Conservation (phyloP, 2,113 vertebrate species). For the Trematomus loennbergii region DNA sequence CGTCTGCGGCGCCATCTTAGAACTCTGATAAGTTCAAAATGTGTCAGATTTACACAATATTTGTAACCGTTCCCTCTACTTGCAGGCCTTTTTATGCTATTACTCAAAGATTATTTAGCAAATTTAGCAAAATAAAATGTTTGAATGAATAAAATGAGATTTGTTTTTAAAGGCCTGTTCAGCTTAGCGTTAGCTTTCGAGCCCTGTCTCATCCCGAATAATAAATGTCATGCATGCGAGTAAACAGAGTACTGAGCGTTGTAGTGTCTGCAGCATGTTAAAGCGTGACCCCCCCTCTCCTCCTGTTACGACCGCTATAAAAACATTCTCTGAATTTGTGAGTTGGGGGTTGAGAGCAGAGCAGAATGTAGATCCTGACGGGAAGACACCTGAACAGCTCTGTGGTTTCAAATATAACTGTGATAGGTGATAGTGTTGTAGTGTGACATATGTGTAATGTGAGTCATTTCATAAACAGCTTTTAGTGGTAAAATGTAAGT, state of each 20-base stretch:
- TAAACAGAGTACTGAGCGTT: background rate
- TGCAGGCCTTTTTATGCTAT: too few species aligned
- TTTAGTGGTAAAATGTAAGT: background rate
- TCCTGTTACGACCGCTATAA: conserved; percentile 33
- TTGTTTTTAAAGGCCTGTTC: too few species aligned
- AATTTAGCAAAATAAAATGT: too few species aligned
- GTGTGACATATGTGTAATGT: background rate
- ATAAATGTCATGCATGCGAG: background rate
- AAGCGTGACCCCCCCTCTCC: background rate
- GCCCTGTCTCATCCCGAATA: background rate
- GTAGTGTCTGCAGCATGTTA: conserved; percentile 11
- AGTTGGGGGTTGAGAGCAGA: conserved; percentile 30
- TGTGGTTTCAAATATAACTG: background rate
- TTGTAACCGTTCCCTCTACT: too few species aligned
- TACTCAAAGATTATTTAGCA: too few species aligned
- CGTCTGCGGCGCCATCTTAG: too few species aligned
- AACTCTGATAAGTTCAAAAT: too few species aligned
- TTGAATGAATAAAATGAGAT: too few species aligned
- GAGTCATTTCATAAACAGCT: too few species aligned
- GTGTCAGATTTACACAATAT: too few species aligned
- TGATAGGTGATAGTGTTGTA: background rate
- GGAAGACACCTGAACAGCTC: background rate
- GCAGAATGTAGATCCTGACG: background rate
- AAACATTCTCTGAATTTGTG: conserved; percentile 62
- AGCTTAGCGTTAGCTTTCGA: too few species aligned